Conservation (phyloP, 2,888 invertebrate genomes). For the Hydrotaea diabolus region DNA sequence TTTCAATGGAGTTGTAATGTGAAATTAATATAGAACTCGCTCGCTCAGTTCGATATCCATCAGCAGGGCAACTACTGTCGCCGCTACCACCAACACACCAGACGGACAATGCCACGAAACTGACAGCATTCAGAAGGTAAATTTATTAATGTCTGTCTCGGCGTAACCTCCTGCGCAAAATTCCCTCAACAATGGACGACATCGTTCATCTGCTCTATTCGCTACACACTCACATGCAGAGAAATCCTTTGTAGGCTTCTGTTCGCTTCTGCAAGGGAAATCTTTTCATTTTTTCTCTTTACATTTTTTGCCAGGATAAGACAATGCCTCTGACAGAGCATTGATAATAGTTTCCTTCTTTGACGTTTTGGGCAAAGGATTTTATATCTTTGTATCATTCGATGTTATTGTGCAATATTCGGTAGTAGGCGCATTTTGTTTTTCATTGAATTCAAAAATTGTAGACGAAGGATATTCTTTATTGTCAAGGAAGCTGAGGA, state of each 20-base stretch:
- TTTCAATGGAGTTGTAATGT: conserved; percentile 63
- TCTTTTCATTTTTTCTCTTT: conserved; percentile 6
- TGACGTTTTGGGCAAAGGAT: conserved; percentile 9
- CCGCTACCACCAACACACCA: conserved; percentile 32
- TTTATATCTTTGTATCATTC: conserved; percentile 7
- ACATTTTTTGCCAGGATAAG: not conserved
- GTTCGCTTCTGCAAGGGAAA: not conserved
- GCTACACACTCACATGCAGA: conserved; percentile 28
- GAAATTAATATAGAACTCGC: conserved; percentile 50
- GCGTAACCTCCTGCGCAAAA: conserved; percentile 65
- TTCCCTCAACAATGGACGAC: not conserved
- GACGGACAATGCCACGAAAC: conserved; percentile 4
- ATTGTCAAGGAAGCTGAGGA: not conserved
- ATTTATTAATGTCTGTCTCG: conserved; percentile 51
- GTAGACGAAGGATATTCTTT: not conserved
- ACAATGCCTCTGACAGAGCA: conserved; percentile 17
- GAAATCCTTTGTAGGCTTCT: conserved; percentile 34
- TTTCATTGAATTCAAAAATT: conserved; percentile 41
- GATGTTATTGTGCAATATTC: conserved; percentile 39
- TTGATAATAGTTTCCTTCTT: conserved; percentile 36
- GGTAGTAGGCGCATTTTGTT: conserved; percentile 37
- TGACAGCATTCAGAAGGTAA: conserved; percentile 14
- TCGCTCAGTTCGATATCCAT: not conserved
- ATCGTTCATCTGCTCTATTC: conserved; percentile 62
- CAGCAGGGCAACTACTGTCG: conserved; percentile 9